phyloP scores from a whole-genome alignment of 2,888 invertebrate species.

The Calliphora vomitoria region DNA sequence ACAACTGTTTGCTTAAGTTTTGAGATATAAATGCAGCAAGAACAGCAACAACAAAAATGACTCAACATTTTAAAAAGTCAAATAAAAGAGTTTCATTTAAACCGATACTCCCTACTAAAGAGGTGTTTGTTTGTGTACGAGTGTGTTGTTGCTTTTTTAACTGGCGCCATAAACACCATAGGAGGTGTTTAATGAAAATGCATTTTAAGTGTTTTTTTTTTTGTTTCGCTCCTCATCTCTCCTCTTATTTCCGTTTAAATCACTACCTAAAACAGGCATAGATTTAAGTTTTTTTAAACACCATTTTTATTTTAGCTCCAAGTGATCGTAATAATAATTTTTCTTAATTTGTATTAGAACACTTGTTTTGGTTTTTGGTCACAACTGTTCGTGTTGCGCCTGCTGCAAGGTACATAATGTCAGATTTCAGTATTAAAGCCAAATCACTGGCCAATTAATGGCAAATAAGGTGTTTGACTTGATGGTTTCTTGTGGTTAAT shows the following conservation, averaged over 20 bases:
- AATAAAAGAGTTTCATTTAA: slow-evolving; percentile 62
- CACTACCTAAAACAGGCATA: slow-evolving; percentile 47
- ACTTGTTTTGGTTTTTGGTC: slow-evolving; percentile 1
- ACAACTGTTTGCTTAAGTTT: slow-evolving; percentile 66
- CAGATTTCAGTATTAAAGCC: slow-evolving; percentile 34
- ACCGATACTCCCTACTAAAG: slow-evolving; percentile 48
- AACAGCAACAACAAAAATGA: slow-evolving; percentile 38
- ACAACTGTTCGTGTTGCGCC: neutral
- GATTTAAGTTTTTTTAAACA: slow-evolving; percentile 52
- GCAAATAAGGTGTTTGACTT: slow-evolving; percentile 67
- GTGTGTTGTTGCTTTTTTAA: slow-evolving; percentile 67
- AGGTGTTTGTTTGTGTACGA: slow-evolving; percentile 43
- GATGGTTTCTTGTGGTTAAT: slow-evolving; percentile 34
- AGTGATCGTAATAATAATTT: slow-evolving; percentile 40
- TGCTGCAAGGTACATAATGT: slow-evolving; percentile 7
- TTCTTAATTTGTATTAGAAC: slow-evolving; percentile 57
- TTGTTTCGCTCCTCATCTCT: slow-evolving; percentile 1
- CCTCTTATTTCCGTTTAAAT: slow-evolving; percentile 31
- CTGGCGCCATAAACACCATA: slow-evolving; percentile 74
- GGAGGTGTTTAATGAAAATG: slow-evolving; percentile 74
- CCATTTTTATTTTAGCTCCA: slow-evolving; percentile 33
- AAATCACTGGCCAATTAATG: slow-evolving; percentile 69
- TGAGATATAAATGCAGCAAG: slow-evolving; percentile 42
- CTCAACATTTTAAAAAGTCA: slow-evolving; percentile 61
- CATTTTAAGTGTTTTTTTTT: slow-evolving; percentile 60